Conservation (phyloP, 2,888 invertebrate species). For the Microplitis deprimator region DNA sequence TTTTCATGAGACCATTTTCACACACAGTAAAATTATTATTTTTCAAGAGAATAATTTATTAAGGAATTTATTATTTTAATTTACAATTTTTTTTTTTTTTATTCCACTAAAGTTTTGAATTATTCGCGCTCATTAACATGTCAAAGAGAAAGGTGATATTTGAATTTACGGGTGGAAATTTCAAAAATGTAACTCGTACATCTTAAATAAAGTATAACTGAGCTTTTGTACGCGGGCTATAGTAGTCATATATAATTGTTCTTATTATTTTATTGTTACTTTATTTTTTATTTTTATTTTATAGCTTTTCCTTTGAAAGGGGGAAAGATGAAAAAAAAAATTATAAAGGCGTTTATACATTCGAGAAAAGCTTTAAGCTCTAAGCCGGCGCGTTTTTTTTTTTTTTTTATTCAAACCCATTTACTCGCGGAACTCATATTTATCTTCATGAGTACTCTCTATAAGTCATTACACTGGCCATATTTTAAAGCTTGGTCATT, state of each 20-base stretch:
- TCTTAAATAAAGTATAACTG: constrained; percentile 25
- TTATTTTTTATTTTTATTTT: constrained; percentile 56
- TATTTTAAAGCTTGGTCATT: constrained; percentile 7
- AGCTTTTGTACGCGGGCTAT: background rate
- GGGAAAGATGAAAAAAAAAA: constrained; percentile 10
- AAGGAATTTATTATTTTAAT: constrained; percentile 3
- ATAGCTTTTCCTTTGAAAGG: constrained; percentile 38
- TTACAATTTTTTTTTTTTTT: constrained; percentile 30
- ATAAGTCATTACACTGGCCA: background rate
- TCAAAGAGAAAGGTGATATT: constrained; percentile 66
- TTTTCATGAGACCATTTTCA: constrained; percentile 48
- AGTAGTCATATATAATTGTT: background rate
- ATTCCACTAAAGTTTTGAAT: constrained; percentile 48
- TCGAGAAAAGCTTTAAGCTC: background rate
- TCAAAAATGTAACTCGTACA: constrained; percentile 48
- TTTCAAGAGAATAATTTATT: constrained; percentile 1
- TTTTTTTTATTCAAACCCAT: background rate
- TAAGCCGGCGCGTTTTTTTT: background rate
- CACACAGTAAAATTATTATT: background rate
- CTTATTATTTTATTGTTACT: background rate
- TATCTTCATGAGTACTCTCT: background rate
- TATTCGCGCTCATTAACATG: constrained; percentile 65
- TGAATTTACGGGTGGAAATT: constrained; percentile 64
- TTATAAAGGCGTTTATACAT: background rate
- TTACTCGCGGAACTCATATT: constrained; percentile 10